Base-by-base conservation (phyloP, 2,113 vertebrate genomes). In the Nerophis ophidion region DNA sequence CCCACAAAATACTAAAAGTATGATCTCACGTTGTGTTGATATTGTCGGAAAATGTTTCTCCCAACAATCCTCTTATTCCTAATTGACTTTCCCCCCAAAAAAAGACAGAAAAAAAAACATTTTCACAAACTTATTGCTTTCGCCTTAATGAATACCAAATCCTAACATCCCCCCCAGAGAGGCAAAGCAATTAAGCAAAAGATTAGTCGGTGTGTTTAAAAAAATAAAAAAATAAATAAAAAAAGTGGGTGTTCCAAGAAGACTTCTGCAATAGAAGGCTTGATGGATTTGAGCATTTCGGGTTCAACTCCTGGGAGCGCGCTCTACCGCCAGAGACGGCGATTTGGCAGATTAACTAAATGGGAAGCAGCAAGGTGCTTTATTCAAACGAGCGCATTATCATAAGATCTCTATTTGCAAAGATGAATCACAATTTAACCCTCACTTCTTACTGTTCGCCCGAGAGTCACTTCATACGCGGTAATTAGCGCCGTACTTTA, bases 261-360 rank as follows among this genome's bases (percentile, higher is more conserved):
- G 54, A 74, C 75, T 81, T 82, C 61, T 74, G 15, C 50, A 48
- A 61, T 62, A 68, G 70, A 57, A 57, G 36, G 49, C 36, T 48
- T 86, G 77, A 87, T 80, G 70, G 79, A 83, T 87, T 76, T 5
- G 10, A 68, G 70, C 63, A 68, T 79, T 75, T 73, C 54, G 63
- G 70, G 60, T 66, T 65, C 60, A 76, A 75, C 75, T 72, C 67
- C 61, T 71, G 68, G 70, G 74, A 77, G 54, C 59, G 7, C 4
- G 52, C 35, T 76, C 61, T 48, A 55, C 72, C 63, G 46, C 75
- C 57, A 67, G 68, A 75, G 75, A 80, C 66, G 55, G 55, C 65
- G 66, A n/a, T 82, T 83, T 76, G 75, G 66, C 75, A 79, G 65
- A 70, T 54, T 74, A 60, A 81, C 61, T 57, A 71, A 73, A 74